Conservation (phyloP, 1,140 invertebrate species). For the Mycetomoellerius zeteki region DNA sequence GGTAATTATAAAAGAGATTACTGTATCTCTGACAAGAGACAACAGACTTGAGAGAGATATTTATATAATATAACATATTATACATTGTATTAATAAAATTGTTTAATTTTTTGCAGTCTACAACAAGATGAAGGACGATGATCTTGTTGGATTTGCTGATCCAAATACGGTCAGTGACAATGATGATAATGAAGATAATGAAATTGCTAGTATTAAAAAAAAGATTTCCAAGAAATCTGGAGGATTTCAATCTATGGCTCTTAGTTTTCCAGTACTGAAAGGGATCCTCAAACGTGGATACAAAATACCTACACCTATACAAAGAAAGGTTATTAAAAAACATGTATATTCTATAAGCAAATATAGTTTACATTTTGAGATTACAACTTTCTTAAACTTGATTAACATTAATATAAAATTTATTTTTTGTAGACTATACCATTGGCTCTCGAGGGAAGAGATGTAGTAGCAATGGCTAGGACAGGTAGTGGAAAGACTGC, state of each 20-base stretch:
- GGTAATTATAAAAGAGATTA: no score
- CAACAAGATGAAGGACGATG: slow-evolving; percentile 55
- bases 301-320: slow-evolving; percentile 99
- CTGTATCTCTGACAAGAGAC: no score
- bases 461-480: slow-evolving; percentile 99
- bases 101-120: background rate
- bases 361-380: slow-evolving; percentile 21
- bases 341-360: background rate
- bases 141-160: slow-evolving; percentile 68
- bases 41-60: background rate
- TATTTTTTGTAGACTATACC: slow-evolving; percentile 94
- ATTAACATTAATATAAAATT: background rate
- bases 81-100: background rate
- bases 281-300: slow-evolving; percentile 97
- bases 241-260: slow-evolving; percentile 98
- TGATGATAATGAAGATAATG: slow-evolving; percentile 83
- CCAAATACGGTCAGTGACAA: slow-evolving; percentile 62
- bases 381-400: background rate
- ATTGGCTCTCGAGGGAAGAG: slow-evolving; percentile 95
- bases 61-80: background rate
- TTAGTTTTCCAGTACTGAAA: slow-evolving; percentile 94
- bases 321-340: slow-evolving; percentile 92
- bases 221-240: slow-evolving; percentile 93
- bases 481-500: slow-evolving; percentile 99
- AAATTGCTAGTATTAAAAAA: slow-evolving; percentile 83